Evolutionary conservation across 2,797 vertebrate species (phyloP), one percentile per base, ranked within the genome.

Genomic region (Crenuchus spilurus): DNA sequence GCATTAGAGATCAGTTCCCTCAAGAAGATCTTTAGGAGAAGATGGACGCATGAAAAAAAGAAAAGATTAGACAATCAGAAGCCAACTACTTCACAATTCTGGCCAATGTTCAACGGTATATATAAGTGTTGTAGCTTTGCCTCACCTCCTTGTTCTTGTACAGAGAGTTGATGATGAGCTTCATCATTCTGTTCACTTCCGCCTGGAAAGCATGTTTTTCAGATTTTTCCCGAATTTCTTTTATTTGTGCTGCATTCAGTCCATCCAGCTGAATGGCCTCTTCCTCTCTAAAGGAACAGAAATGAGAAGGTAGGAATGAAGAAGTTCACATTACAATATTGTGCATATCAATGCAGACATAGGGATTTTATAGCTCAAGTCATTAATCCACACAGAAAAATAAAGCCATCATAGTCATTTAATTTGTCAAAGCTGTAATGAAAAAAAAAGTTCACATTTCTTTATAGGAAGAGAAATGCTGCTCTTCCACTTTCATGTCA

Each of bases 141-240:
- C 91, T 91, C 84, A 98, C 98, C 95, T 99, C 98, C 82, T 99
- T 99, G 82, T 99, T 99, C 90, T 98, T 99, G 82, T 99, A 99
- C 4, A 99, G 86, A 1, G 98, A 99, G 84, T 99, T 99, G 82
- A 99, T 99, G 79, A 99, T 99, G n/a, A 99, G 91, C 81, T 99
- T 99, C 98, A 99, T 99, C 98, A 99, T 99, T 65, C 97, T 91
- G 86, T 98, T 99, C 68, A 99, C 97, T 91, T 99, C 98, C 3
- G 98, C 98, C 86, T 99, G 96, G 85, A 99, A 99, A 0, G 80
- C 95, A 75, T 97, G 97, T 83, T 99, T 99, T 81, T 99, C 97
- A 0, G 97, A 96, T 83, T 99, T 99, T 63, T 99, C 98, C 82
- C 98, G 85, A 48, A 99, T 85, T 92, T 99, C 97, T 88, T 98